Evolutionary conservation across 2,888 invertebrate species (phyloP), one percentile per base, ranked within the genome.

Genomic region (Leptura quadrifasciata): DNA sequence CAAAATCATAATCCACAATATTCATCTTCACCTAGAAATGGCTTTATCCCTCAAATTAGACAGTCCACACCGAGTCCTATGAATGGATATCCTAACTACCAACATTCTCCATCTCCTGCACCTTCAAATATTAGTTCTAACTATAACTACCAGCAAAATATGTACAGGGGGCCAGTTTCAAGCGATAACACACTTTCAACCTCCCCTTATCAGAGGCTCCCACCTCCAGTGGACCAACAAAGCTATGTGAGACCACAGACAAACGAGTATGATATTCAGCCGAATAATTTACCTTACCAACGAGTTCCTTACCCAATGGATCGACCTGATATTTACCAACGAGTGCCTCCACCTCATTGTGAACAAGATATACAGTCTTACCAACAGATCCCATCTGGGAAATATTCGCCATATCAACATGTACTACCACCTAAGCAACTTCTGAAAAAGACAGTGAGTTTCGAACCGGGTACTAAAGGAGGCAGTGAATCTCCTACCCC

Each of bases 401-500:
- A 91, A 84, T 88, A 89, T 76, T 90, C 91, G 2, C 92, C 93
- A 0, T 94, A 94, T 84, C 94, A 94, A 87, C 94, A 92, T 83
- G 90, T 92, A 52, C 90, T 91, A 5, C 90, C 92, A 10, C 93
- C 94, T 82, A 92, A 92, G 83, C 92, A 92, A 82, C 72, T 70
- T n/a, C 88, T 93, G 55, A 94, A 94, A 86, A 94, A 94, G 83
- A 91, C 91, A 64, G 94, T 94, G 2, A 94, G 94, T 79, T 94
- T 95, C 83, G 94, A 94, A 85, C 92, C 94, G 0, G 93, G 94
- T 10, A 93, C 94, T 1, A 95, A 95, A 84, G 93, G 93, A 1
- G 93, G 93, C 6, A 65, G 79, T 39, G 85, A 85, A 67, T 82
- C 84, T 2, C 83, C 84, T 1, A 84, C 85, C 4, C 87, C 88